These are phyloP conservation scores for Drosophila mayaguana DNA, from an alignment of 2,888 invertebrate species.

Conservation along the genomic window DNA sequence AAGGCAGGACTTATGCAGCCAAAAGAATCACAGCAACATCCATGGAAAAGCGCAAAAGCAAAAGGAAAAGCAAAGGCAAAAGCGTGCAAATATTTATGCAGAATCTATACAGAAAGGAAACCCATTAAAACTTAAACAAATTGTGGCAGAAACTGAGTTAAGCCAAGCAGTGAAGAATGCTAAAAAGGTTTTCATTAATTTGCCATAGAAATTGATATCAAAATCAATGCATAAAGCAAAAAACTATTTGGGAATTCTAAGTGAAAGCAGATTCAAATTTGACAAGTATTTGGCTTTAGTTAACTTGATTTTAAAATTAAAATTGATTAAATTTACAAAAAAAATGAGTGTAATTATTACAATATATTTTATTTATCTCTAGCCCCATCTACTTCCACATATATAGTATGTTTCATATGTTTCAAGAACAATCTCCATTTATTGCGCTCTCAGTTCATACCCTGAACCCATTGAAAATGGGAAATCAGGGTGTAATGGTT, in stretches of 20 bases:
- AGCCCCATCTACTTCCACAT: too few species aligned
- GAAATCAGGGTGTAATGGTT: too few species aligned
- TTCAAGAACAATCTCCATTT: neutral
- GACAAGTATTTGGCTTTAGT: too few species aligned
- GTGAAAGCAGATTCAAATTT: neutral
- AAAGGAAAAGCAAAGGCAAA: neutral
- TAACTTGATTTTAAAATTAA: too few species aligned
- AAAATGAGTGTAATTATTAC: too few species aligned
- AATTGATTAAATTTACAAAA: too few species aligned
- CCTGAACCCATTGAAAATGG: too few species aligned
- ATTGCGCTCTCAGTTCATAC: too few species aligned
- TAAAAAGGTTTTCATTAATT: neutral
- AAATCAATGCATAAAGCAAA: neutral
- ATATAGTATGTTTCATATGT: too few species aligned
- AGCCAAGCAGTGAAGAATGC: neutral
- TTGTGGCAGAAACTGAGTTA: neutral
- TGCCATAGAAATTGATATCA: neutral
- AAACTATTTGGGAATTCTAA: neutral
- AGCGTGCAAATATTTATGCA: neutral
- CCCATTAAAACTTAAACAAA: neutral
- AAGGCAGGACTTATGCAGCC: constrained; percentile 6
- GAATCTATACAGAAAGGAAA: neutral
- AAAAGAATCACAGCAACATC: neutral
- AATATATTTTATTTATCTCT: too few species aligned
- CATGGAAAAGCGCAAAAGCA: constrained; percentile 3